A percentile compares a stretch with the other conserved stretches of the same genome.
These are phyloP conservation scores for Periophthalmus magnuspinnatus DNA, from an alignment of 2,797 vertebrate species.

Conservation along the genomic window DNA sequence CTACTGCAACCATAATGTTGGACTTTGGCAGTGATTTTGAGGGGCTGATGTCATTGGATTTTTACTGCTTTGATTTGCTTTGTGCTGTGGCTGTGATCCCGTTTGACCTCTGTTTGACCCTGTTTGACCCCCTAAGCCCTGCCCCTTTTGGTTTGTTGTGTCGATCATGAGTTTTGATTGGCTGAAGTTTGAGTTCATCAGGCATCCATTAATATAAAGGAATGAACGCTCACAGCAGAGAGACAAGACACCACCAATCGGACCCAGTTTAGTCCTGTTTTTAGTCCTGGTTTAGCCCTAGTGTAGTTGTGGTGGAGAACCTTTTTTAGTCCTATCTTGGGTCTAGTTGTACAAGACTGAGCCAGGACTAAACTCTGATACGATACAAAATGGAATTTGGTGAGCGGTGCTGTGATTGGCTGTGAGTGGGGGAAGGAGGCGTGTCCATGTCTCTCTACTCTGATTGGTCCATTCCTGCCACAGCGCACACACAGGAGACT, in stretches of 20 bases:
- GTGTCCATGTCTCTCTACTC: constrained; percentile 54
- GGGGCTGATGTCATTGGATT: constrained; percentile 7
- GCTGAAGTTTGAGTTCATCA: constrained; percentile 69
- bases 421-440: neutral
- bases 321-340: too few species aligned
- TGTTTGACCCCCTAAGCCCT: constrained; percentile 3
- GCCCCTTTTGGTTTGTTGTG: constrained; percentile 49
- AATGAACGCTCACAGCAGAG: constrained; percentile 71
- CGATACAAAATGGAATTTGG: neutral
- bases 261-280: too few species aligned
- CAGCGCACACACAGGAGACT: constrained; percentile 44
- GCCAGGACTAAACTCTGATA: neutral
- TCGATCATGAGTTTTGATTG: constrained; percentile 63
- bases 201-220: constrained; percentile 69
- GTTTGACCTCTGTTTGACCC: constrained; percentile 50
- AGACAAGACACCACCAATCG: constrained; percentile 21
- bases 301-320: neutral
- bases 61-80: constrained; percentile 58
- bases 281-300: neutral
- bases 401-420: constrained; percentile 5
- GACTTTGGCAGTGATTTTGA: neutral
- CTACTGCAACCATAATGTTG: too few species aligned
- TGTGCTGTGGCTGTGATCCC: constrained; percentile 62
- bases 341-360: neutral
- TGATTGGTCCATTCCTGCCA: constrained; percentile 67